A percentile compares a stretch with the other conserved stretches of the same genome.
These are phyloP conservation scores for Galeopsomyia nigrocyanea DNA, from an alignment of 2,888 invertebrate genomes.

Conservation along the genomic window DNA sequence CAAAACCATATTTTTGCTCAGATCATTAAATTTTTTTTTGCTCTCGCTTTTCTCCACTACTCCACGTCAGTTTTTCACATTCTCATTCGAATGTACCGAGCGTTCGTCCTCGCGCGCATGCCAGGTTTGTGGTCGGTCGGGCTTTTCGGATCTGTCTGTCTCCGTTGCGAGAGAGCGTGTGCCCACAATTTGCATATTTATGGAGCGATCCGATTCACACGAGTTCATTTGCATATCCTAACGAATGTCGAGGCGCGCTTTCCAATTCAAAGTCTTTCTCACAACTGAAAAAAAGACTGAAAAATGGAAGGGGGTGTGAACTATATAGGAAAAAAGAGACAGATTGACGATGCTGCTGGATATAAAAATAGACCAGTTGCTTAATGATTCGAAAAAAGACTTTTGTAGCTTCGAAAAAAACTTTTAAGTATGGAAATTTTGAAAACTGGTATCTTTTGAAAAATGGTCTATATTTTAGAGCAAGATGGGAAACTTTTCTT, in stretches of 20 bases:
- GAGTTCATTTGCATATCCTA: slow-evolving; percentile 47
- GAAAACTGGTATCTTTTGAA: too few relatives aligned
- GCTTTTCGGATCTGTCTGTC: slow-evolving; percentile 31
- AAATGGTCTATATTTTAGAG: too few relatives aligned
- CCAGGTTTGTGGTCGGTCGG: slow-evolving; percentile 3
- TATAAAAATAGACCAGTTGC: slow-evolving; percentile 11
- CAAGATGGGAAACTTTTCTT: too few relatives aligned
- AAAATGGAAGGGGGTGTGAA: not conserved
- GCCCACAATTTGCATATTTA: slow-evolving; percentile 47
- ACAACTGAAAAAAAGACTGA: slow-evolving; percentile 34
- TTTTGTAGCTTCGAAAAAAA: not conserved
- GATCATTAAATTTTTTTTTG: not conserved
- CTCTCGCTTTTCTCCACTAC: not conserved
- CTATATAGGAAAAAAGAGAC: not conserved
- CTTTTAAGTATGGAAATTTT: too few relatives aligned
- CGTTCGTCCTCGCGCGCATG: not conserved
- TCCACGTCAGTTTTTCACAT: not conserved
- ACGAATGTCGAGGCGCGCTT: slow-evolving; percentile 45
- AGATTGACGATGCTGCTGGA: not conserved
- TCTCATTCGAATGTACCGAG: slow-evolving; percentile 2
- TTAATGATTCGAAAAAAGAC: slow-evolving; percentile 7
- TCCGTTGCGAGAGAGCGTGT: slow-evolving; percentile 23
- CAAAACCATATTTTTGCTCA: slow-evolving; percentile 5
- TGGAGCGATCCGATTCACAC: slow-evolving; percentile 47
- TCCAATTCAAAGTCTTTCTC: slow-evolving; percentile 44